Evolutionary conservation across 2,888 invertebrate genomes (phyloP), one percentile per base, ranked within the genome.

Genomic region (Baccha elongata): DNA sequence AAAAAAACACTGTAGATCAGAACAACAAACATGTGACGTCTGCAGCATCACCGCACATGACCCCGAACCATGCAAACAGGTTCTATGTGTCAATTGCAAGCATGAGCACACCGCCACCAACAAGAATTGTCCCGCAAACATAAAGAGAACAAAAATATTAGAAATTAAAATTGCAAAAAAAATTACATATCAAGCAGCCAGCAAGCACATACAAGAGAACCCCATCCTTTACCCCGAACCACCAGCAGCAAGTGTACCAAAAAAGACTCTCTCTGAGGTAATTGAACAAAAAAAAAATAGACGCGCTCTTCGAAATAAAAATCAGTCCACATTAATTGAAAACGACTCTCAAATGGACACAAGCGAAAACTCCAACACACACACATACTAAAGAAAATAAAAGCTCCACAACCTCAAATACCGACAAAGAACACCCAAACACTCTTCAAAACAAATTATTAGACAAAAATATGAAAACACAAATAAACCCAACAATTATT

Each of bases 1-100:
- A 3, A 58, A 74, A 29, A 74, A 68, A n/a, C 53, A 55, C 5
- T 75, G 55, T 4, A 40, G 48, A 13, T 23, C 50, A 13, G 29
- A 50, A 17, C 4, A n/a, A n/a, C n/a, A n/a, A n/a, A n/a, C n/a
- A n/a, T n/a, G n/a, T n/a, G 23, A 46, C 3, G n/a, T 46, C 11
- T 46, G 48, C 23, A 48, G 48, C 48, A 48, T 13, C 26, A 50
- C 10, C 29, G 8, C 26, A 3, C 50, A 50, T 1, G 50, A 50
- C 29, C 50, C 50, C 2, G 50, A 29, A 29, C 50, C 13, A 10
- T 50, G 50, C 4, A 29, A 50, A 50, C 29, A 50, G 10, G 29
- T 50, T 29, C 3, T 50, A 7, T 50, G 15, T 29, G 26, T 29
- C 29, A 50, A 50, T 11, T 50, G 50, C 15, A 50, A 50, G 1